phyloP scores from a whole-genome alignment of 2,888 invertebrate species.

The Drosophila anomalata region DNA sequence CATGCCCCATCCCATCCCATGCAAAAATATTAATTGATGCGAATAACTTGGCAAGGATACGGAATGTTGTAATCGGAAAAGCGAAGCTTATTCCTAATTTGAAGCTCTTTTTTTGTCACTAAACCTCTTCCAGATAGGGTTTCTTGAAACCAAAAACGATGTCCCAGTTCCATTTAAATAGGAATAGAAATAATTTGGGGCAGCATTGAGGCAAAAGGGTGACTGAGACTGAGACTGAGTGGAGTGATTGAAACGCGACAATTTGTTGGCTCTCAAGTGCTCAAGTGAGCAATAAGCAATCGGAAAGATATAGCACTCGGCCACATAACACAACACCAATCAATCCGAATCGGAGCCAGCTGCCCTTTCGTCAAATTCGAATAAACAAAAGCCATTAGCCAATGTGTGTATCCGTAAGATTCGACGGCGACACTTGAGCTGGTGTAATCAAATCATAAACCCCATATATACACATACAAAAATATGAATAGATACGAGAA shows the following conservation, averaged over 20 bases:
- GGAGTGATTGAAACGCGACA: conserved; percentile 71
- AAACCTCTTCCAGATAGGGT: not conserved
- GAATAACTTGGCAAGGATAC: not conserved
- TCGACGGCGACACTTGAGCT: conserved; percentile 70
- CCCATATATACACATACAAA: conserved; percentile 31
- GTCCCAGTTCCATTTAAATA: conserved; percentile 32
- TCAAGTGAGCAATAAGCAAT: conserved; percentile 38
- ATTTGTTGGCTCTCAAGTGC: conserved; percentile 62
- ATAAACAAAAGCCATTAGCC: conserved; percentile 78
- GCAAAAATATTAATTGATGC: not conserved
- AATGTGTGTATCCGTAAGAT: conserved; percentile 75
- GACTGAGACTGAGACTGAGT: conserved; percentile 21
- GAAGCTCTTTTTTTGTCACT: not conserved
- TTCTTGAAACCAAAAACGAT: conserved; percentile 17
- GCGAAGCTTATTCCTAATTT: not conserved
- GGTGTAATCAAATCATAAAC: conserved; percentile 77
- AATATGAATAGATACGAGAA: conserved; percentile 19
- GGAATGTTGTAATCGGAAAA: not conserved
- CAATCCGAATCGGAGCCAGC: conserved; percentile 60
- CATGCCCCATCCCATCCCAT: not conserved
- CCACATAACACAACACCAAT: conserved; percentile 43
- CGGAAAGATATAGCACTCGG: conserved; percentile 24
- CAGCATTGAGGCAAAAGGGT: conserved; percentile 51
- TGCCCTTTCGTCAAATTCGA: conserved; percentile 72
- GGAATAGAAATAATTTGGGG: conserved; percentile 57